Evolutionary conservation across 2,797 vertebrate species (phyloP).

Genomic region (Poecilia picta): DNA sequence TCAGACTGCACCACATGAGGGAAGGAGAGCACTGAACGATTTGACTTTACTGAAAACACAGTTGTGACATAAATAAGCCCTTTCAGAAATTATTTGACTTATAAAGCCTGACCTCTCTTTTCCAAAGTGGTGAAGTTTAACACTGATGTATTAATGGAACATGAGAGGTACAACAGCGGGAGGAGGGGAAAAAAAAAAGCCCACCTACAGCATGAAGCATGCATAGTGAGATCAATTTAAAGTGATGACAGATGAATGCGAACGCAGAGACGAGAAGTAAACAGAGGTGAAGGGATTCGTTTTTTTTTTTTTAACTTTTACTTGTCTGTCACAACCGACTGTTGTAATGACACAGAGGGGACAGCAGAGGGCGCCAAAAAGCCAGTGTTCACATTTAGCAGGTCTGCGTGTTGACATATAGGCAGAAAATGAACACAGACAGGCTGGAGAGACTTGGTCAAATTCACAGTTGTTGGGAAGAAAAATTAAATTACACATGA

Average conservation of each 20-base stretch:
- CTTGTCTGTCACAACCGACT: slow-evolving; percentile 41
- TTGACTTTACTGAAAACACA: slow-evolving; percentile 11
- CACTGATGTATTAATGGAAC: slow-evolving; percentile 62
- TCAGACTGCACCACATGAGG: slow-evolving; percentile 68
- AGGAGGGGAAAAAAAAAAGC: slow-evolving; percentile 2
- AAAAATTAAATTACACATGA: neutral
- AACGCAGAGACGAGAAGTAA: slow-evolving; percentile 43
- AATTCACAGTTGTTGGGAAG: slow-evolving; percentile 2
- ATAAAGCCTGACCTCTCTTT: slow-evolving; percentile 42
- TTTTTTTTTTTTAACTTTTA: slow-evolving; percentile 8
- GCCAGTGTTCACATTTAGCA: slow-evolving; percentile 41
- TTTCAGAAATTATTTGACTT: neutral
- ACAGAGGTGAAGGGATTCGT: slow-evolving; percentile 18
- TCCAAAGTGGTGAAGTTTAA: slow-evolving; percentile 70
- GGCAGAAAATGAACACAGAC: slow-evolving; percentile 49
- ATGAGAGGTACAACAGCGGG: neutral
- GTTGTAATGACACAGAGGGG: slow-evolving; percentile 29
- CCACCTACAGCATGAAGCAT: slow-evolving; percentile 54
- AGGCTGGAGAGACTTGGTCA: slow-evolving; percentile 31
- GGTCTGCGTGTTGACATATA: slow-evolving; percentile 35
- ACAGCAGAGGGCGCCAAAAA: slow-evolving; percentile 70
- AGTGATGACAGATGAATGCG: slow-evolving; percentile 42
- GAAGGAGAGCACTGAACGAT: slow-evolving; percentile 50
- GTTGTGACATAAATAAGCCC: slow-evolving; percentile 2
- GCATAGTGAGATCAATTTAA: slow-evolving; percentile 26